Conservation (phyloP, 1,140 invertebrate genomes). For the Drosophila pandora region DNA sequence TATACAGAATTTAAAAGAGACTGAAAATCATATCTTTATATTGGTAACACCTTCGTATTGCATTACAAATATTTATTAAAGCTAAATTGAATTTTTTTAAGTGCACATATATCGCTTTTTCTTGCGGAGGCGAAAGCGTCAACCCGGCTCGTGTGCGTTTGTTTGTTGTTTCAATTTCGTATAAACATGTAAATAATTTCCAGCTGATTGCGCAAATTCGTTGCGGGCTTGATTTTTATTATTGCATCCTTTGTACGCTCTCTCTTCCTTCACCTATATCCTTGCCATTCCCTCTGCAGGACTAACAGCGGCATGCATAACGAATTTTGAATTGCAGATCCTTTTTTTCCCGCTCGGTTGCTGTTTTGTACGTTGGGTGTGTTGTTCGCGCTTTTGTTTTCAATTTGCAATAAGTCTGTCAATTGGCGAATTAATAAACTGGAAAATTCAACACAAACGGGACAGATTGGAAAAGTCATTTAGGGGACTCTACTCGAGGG, state of each 20-base stretch:
- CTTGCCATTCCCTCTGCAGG: constrained; percentile 3
- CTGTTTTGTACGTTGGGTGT: constrained; percentile 28
- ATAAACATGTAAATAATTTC: constrained; percentile 82
- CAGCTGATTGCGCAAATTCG: constrained; percentile 80
- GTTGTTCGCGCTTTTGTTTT: constrained; percentile 79
- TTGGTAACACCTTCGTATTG: too few species aligned
- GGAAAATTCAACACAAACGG: constrained; percentile 75
- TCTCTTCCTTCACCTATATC: constrained; percentile 13
- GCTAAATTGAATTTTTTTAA: constrained; percentile 3
- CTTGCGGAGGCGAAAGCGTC: constrained; percentile 28
- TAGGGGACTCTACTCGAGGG: constrained; percentile 32
- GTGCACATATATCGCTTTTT: constrained; percentile 34
- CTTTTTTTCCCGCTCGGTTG: constrained; percentile 19
- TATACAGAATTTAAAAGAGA: not conserved
- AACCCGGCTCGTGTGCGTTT: constrained; percentile 37
- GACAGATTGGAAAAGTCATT: constrained; percentile 63
- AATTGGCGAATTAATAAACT: constrained; percentile 84
- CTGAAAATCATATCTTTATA: too few species aligned
- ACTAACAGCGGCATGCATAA: constrained; percentile 58
- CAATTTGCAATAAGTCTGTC: constrained; percentile 83
- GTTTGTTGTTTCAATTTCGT: constrained; percentile 81
- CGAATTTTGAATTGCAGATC: constrained; percentile 64
- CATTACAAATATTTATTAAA: too few species aligned
- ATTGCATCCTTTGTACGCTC: constrained; percentile 58
- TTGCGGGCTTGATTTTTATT: constrained; percentile 81